Evolutionary conservation across 2,888 invertebrate species (phyloP).

Genomic region (Opisthograptis luteolata): DNA sequence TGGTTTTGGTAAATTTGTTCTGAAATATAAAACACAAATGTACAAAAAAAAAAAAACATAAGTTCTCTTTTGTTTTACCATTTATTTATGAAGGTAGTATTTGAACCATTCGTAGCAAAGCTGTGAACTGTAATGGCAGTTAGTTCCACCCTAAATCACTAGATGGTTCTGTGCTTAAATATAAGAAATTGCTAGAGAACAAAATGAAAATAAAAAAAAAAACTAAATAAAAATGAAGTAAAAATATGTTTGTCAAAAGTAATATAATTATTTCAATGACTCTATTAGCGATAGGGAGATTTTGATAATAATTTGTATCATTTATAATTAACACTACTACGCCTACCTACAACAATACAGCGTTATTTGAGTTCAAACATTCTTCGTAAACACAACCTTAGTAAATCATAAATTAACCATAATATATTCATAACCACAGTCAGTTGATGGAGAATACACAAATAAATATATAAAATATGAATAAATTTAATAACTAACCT

Average conservation of each 20-base stretch:
- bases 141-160: constrained; percentile 12
- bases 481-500: constrained; percentile 81
- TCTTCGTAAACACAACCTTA: neutral
- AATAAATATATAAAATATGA: too few species aligned
- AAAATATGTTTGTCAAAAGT: neutral
- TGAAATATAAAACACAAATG: constrained; percentile 49
- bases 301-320: too few species aligned
- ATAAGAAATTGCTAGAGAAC: neutral
- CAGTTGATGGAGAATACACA: too few species aligned
- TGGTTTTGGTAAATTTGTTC: constrained; percentile 76
- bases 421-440: neutral
- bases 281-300: too few species aligned
- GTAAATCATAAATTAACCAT: neutral
- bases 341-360: too few species aligned
- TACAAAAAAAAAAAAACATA: too few species aligned
- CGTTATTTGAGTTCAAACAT: neutral
- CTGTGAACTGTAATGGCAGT: neutral
- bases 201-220: neutral
- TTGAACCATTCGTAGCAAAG: too few species aligned
- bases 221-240: neutral
- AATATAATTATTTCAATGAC: too few species aligned
- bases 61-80: too few species aligned
- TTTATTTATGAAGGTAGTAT: too few species aligned
- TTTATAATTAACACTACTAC: too few species aligned
- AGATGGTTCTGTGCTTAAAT: constrained; percentile 18